Evolutionary conservation across 1,140 invertebrate species (phyloP), one percentile per base, ranked within the genome.

Genomic region (Cherax destructor): DNA sequence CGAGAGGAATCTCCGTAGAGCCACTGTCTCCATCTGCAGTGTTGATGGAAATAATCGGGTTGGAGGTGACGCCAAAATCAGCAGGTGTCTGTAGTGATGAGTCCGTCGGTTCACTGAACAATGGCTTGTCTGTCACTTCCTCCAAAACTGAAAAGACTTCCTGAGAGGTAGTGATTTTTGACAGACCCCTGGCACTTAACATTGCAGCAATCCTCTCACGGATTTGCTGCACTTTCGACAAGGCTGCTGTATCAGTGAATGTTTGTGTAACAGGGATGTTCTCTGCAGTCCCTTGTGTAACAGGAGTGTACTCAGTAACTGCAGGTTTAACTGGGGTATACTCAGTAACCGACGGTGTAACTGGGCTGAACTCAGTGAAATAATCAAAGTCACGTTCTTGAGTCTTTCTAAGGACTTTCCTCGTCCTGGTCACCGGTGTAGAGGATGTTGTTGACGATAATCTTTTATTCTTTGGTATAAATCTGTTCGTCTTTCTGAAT

Each of bases 131-230:
- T 65, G 89, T 86, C 30, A 79, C 89, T 18, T 85, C 74, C 18
- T 91, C 83, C 47, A 91, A 41, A 61, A 80, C 21, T 6, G 61
- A 85, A 18, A 86, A 49, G n/a, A 85, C 83, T 79, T 91, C 76
- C 47, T 91, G 83, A 24, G 89, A 86, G 5, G 89, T 91, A 24
- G 88, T 84, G 50, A n/a, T 85, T n/a, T 30, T 72, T n/a, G 69
- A 41, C n/a, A 65, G 56, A 50, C 72, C 76, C 13, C 52, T 79
- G 5, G 74, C 50, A 24, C 56, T 80, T 18, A 91, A 41, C 83
- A 85, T 91, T 18, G 89, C 83, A 41, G 83, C 89, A 24, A 91
- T 91, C 76, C 65, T 91, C 83, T 78, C 74, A 41, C 83, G 52
- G n/a, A 91, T 86, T 24, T 79, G 61, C 11, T 79, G 56, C 41